Evolutionary conservation across 1,140 invertebrate genomes (phyloP).

Genomic region (Zelostemma sp.): DNA sequence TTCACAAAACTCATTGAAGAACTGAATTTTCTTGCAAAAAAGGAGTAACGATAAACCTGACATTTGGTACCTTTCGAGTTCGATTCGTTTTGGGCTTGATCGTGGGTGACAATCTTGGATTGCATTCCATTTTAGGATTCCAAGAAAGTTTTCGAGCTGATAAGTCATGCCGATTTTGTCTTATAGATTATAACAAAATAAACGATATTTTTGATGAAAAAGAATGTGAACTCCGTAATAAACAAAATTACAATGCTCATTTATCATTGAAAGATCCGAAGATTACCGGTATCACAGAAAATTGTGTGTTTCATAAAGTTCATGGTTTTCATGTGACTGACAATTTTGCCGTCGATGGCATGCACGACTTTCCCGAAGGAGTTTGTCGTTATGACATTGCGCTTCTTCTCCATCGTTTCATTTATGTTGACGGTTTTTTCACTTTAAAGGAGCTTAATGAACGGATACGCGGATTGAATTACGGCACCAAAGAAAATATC

Average conservation of each 20-base stretch:
- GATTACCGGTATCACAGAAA: conserved; percentile 16
- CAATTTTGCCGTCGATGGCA: conserved; percentile 20
- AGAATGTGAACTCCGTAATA: conserved; percentile 15
- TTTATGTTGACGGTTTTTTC: conserved; percentile 14
- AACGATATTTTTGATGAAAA: conserved; percentile 11
- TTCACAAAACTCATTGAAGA: conserved; percentile 46
- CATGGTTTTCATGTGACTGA: conserved; percentile 8
- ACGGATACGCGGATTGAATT: conserved; percentile 12
- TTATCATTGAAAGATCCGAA: conserved; percentile 4
- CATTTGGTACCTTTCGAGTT: not conserved
- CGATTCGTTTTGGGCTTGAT: conserved; percentile 18
- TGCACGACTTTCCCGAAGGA: conserved; percentile 24
- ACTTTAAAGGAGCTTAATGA: conserved; percentile 11
- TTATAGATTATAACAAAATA: not conserved
- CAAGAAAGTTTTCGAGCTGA: conserved; percentile 19
- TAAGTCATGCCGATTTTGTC: conserved; percentile 21
- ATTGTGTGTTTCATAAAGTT: conserved; percentile 16
- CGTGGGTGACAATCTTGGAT: conserved; percentile 22
- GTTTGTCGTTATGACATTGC: conserved; percentile 14
- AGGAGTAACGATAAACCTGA: conserved; percentile 1
- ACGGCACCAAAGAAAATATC: not conserved
- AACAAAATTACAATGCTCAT: not conserved
- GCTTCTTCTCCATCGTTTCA: conserved; percentile 12
- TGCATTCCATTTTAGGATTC: conserved; percentile 20
- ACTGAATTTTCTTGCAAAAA: conserved; percentile 36